Percentiles rank a stretch among this genome's conserved stretches.
Conservation (phyloP, 92 coral and sea anemone species). For the Hydrozoanthus gracilis region DNA sequence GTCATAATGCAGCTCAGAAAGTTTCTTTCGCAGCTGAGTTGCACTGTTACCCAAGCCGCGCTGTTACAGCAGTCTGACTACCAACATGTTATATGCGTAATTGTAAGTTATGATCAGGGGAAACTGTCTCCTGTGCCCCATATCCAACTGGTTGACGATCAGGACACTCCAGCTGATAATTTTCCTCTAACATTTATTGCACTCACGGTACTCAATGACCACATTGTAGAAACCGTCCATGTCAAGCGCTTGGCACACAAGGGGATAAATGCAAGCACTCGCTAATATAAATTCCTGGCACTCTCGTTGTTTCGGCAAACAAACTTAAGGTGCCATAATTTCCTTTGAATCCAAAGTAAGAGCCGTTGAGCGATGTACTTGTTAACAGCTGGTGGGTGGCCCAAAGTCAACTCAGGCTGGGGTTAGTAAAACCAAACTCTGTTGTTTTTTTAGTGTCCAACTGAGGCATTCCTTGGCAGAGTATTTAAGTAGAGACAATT, state of each 20-base stretch:
- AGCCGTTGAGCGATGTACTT: slow-evolving; percentile 51
- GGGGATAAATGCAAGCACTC: slow-evolving; percentile 30
- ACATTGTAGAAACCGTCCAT: neutral
- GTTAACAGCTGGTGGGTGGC: slow-evolving; percentile 49
- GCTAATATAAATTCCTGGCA: too few relatives aligned
- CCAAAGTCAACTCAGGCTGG: slow-evolving; percentile 40
- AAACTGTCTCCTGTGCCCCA: slow-evolving; percentile 32
- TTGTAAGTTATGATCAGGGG: slow-evolving; percentile 36
- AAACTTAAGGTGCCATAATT: too few relatives aligned
- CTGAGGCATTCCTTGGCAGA: slow-evolving; percentile 24
- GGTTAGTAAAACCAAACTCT: neutral
- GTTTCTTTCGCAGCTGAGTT: slow-evolving; percentile 34
- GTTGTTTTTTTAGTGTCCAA: neutral
- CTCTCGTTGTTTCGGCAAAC: too few relatives aligned
- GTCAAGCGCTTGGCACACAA: slow-evolving; percentile 41
- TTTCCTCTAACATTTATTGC: neutral
- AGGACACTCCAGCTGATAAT: slow-evolving; percentile 32
- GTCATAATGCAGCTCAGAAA: slow-evolving; percentile 43
- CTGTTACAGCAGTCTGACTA: slow-evolving; percentile 30
- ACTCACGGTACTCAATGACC: neutral
- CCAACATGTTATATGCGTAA: slow-evolving; percentile 35
- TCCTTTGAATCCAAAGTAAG: slow-evolving; percentile 69
- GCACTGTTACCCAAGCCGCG: slow-evolving; percentile 40
- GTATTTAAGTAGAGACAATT: neutral
- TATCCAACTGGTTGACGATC: slow-evolving; percentile 36